Conservation (phyloP, 2,797 vertebrate genomes). For the Pagetopsis macropterus region DNA sequence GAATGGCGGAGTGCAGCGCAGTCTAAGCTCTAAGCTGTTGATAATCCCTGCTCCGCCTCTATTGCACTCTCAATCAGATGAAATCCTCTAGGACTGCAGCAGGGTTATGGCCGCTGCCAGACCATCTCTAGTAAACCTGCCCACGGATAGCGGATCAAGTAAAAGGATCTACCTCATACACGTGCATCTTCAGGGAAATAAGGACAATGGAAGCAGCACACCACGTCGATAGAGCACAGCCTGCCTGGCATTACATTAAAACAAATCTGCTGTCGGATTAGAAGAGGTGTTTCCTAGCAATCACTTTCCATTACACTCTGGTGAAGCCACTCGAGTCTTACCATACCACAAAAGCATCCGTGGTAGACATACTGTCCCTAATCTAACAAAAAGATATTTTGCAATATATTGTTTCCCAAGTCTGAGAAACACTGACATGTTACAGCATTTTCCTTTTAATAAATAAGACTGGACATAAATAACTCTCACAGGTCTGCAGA, state of each 20-base stretch:
- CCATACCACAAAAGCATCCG: background rate
- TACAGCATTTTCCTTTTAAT: constrained; percentile 23
- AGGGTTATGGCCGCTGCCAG: constrained; percentile 36
- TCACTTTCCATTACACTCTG: constrained; percentile 19
- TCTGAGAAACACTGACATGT: constrained; percentile 10
- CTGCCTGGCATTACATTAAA: constrained; percentile 5
- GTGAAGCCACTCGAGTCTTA: background rate
- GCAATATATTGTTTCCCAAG: background rate
- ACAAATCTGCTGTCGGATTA: constrained; percentile 40
- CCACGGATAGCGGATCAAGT: constrained; percentile 6
- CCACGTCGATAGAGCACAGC: background rate
- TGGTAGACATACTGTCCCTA: background rate
- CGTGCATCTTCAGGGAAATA: background rate
- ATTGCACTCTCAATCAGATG: constrained; percentile 73
- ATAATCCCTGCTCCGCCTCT: constrained; percentile 83
- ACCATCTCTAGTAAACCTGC: constrained; percentile 41
- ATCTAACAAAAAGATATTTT: background rate
- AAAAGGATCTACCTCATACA: background rate
- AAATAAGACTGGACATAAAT: constrained; percentile 57
- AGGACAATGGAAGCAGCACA: constrained; percentile 1
- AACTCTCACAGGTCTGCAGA: constrained; percentile 54
- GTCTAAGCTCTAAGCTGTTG: constrained; percentile 76
- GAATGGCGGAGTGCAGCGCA: constrained; percentile 67
- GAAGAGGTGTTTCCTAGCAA: constrained; percentile 23
- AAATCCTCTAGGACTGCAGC: constrained; percentile 64